Evolutionary conservation across 2,888 invertebrate species (phyloP), one percentile per base, ranked within the genome.

Genomic region (Cosmia pyralina): DNA sequence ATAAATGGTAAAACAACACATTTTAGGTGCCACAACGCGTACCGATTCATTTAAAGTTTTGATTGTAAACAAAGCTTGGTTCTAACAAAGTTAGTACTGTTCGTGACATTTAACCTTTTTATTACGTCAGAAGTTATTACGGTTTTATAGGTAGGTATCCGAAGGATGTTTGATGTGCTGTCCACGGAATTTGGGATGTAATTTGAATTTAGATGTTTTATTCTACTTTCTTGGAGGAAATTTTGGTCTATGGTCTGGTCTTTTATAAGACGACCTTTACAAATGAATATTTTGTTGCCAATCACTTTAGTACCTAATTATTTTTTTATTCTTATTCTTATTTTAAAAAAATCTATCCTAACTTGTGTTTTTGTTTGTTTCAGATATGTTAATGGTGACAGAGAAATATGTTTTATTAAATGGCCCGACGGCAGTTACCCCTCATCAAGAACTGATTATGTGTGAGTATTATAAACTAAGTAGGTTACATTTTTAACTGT

Each of bases 361-460:
- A 50, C n/a, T 34, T 34, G 4, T 22, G 17, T 13, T 71, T 72
- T 50, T 34, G 8, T 68, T 88, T 89, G 85, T 92, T 91, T 3
- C 80, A 96, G 96, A 86, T 96, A 96, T 83, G 92, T 95, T 67
- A 95, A 96, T 79, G 96, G 96, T 2, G 95, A 96, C 82, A 89
- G 97, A 77, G 96, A 96, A 75, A 95, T 97, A 81, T 97, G 97
- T 87, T 96, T 96, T 83, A 96, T 97, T 85, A 94, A 96, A 73
- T 97, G 97, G 97, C 97, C 97, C 0, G 97, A 97, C 85, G 97
- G 97, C 81, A 96, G 95, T 72, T 97, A 97, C 70, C 95, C 96
- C 2, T 94, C 96, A 62, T 97, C 97, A 8, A 95, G 90, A 86
- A 94, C 95, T n/a, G 97, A 97, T 91, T 97, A 97, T 89, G 96